A percentile compares a stretch with the other conserved stretches of the same genome.
These are phyloP conservation scores for Acrobasis repandana DNA, from an alignment of 2,888 invertebrate genomes.

Conservation along the genomic window DNA sequence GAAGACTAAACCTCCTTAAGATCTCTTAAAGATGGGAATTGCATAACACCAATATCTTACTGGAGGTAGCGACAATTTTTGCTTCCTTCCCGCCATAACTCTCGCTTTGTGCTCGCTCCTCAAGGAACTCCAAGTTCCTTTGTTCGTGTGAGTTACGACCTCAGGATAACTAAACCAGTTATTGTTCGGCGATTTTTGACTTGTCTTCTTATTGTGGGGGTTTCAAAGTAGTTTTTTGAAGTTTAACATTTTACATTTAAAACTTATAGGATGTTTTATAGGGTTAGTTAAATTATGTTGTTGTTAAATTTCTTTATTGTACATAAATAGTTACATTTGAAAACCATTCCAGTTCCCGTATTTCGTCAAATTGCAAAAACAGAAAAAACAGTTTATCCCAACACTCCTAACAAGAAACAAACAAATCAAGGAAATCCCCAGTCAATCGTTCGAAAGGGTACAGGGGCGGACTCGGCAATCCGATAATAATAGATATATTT, in stretches of 20 bases:
- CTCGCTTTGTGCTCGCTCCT: slow-evolving; percentile 33
- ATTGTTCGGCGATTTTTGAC: slow-evolving; percentile 34
- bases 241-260: not conserved
- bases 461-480: slow-evolving; percentile 58
- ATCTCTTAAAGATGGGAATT: not conserved
- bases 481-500: slow-evolving; percentile 76
- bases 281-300: no score
- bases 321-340: no score
- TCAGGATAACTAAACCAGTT: slow-evolving; percentile 25
- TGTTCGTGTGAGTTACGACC: slow-evolving; percentile 23
- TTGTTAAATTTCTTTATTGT: no score
- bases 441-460: slow-evolving; percentile 63
- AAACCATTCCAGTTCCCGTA: no score
- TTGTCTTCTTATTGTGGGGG: not conserved
- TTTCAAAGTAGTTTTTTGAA: slow-evolving; percentile 5
- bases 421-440: slow-evolving; percentile 68
- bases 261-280: no score
- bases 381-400: slow-evolving; percentile 18
- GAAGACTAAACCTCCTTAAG: no score
- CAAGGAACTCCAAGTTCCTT: slow-evolving; percentile 28
- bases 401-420: slow-evolving; percentile 41
- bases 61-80: slow-evolving; percentile 31
- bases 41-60: slow-evolving; percentile 8
- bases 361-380: not conserved
- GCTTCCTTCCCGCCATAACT: slow-evolving; percentile 34